Evolutionary conservation across 1,140 invertebrate species (phyloP), one percentile per base, ranked within the genome.

Genomic region (Oncopeltus fasciatus): DNA sequence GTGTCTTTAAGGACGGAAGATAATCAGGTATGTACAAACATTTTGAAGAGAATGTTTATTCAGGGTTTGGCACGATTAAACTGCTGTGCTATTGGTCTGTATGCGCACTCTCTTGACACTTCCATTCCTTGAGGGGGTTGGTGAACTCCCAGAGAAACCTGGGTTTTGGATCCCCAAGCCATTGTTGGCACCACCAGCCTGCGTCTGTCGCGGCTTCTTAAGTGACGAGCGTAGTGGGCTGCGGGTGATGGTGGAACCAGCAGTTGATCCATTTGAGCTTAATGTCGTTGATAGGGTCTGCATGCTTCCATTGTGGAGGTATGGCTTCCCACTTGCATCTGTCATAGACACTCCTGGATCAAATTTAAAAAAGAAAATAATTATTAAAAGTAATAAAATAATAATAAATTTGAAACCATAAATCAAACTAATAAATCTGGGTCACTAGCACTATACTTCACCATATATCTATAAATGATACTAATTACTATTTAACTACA

Each of bases 61-160:
- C n/a, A n/a, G n/a, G n/a, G 24, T 53, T 53, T 53, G 49, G 49
- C 49, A 53, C 49, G 29, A 12, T 67, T 60, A 70, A 16, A 90
- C 88, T 70, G 90, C 88, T 1, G 88, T 92, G 65, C 87, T 89
- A 68, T 88, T 86, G 16, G 88, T 90, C 71, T 92, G 87, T 74
- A 92, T 90, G 24, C 88, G 79, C 14, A 92, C 88, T 77, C 90
- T 90, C 70, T 90, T 90, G 63, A 88, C 84, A 66, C 86, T 89
- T 1, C 87, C 87, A 67, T 90, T 90, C 44, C 88, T 77, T 24
- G 84, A 82, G 14, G 90, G 74, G 0, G 87, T 86, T 1, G 87
- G 88, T 12, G 87, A 90, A 61, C 85, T 82, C 1, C 84, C 81
- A 1, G 85, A 87, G 67, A 85, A 88, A 20, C 87, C 88, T 0